Evolutionary conservation across 2,888 invertebrate species (phyloP), one percentile per base, ranked within the genome.

Genomic region (Ctena decussata): DNA sequence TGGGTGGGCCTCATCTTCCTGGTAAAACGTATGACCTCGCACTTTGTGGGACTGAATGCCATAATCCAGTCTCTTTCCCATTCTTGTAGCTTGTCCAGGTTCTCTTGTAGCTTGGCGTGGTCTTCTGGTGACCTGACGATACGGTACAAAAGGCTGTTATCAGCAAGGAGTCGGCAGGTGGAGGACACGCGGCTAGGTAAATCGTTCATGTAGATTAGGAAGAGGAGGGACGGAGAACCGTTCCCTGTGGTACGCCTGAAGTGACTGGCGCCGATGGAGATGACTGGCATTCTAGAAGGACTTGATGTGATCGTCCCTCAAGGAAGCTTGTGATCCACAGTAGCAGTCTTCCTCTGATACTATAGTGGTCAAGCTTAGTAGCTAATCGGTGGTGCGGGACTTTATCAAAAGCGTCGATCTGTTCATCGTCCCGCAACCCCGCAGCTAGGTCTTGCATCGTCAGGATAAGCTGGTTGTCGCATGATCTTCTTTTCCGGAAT

Each of bases 171-270:
- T 11, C 71, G 18, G 39, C 2, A 37, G 12, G 18, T 41, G 24
- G 72, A 46, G 8, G 24, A 5, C 8, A 72, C 44, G 27, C 46
- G 5, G 18, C 35, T n/a, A 27, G 72, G 46, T 8, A 72, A 15
- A 46, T 44, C 41, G 35, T 72, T 72, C 5, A 72, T 72, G 30
- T 27, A 72, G 8, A 30, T 18, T 6, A 72, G 72, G 53, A 72
- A 72, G 5, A 72, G 41, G n/a, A 44, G 5, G 72, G 72, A 3
- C 71, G 39, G 39, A 71, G 39, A 39, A 39, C 39, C 15, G 71
- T 39, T 71, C 71, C 71, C 27, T 76, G 84, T 0, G 84, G 84
- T 6, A 84, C 79, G n/a, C 83, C 79, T 21, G 49, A 69, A 6
- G 69, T 39, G 71, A 39, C 37, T 32, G 37, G 37, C 39, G 35